Conservation (phyloP, 92 coral and sea anemone genomes). For the Isaurus tuberculatus region DNA sequence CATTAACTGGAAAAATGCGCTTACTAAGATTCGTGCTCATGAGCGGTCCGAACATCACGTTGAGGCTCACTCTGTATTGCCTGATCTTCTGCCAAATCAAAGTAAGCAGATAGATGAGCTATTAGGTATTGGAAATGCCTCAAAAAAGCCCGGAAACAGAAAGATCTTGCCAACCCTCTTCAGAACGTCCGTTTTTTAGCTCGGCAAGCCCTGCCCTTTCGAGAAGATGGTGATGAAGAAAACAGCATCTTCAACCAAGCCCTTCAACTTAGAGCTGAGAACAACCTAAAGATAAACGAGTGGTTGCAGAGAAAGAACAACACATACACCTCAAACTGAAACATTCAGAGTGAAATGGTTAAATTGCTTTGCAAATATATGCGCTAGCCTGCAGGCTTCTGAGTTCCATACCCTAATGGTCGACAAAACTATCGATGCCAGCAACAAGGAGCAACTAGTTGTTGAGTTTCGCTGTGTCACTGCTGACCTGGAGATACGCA, state of each 20-base stretch:
- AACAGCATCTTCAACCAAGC: conserved; percentile 21
- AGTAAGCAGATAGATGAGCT: conserved; percentile 21
- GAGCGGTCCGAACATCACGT: conserved; percentile 13
- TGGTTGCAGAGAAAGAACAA: conserved; percentile 25
- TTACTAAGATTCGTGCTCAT: not conserved
- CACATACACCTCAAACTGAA: conserved; percentile 1
- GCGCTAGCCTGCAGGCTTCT: conserved; percentile 20
- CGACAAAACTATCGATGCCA: conserved; percentile 34
- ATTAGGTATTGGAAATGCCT: not conserved
- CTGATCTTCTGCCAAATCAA: conserved; percentile 2
- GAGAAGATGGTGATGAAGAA: conserved; percentile 17
- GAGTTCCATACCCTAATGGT: conserved; percentile 40
- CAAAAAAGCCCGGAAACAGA: conserved; percentile 15
- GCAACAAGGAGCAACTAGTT: conserved; percentile 41
- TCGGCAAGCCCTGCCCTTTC: conserved; percentile 18
- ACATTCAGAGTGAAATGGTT: conserved; percentile 32
- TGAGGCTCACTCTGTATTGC: conserved; percentile 12
- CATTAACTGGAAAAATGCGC: conserved; percentile 13
- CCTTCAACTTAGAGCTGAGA: conserved; percentile 30
- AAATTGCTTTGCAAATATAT: conserved; percentile 13
- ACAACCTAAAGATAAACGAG: conserved; percentile 23
- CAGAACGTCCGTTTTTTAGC: conserved; percentile 12
- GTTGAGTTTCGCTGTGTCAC: conserved; percentile 26
- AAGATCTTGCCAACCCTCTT: conserved; percentile 17
- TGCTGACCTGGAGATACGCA: conserved; percentile 19